These are phyloP conservation scores for Dasyurus viverrinus DNA, from an alignment of 2,113 vertebrate species.

Conservation along the genomic window DNA sequence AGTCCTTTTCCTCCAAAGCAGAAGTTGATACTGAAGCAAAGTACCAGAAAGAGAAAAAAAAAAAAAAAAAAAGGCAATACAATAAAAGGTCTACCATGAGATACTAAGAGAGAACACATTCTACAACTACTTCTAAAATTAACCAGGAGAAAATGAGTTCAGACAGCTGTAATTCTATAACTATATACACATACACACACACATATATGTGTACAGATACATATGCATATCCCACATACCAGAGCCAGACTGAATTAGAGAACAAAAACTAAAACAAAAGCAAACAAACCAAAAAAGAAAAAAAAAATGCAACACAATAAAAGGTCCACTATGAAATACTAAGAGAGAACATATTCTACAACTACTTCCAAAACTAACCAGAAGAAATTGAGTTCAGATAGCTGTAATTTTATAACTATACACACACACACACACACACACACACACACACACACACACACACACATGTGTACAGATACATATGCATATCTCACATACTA, in stretches of 20 bases:
- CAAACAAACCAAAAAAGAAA: not conserved
- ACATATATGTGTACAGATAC: not conserved
- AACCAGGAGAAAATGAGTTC: not conserved
- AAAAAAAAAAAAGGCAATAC: conserved; percentile 26
- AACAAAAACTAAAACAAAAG: not conserved
- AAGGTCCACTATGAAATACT: conserved; percentile 31
- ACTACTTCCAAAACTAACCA: not conserved
- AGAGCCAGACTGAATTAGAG: not conserved
- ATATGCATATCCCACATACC: not conserved
- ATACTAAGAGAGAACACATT: conserved; percentile 36
- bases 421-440: too few relatives aligned
- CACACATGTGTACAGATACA: not conserved
- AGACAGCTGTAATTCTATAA: not conserved
- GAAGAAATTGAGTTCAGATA: not conserved
- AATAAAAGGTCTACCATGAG: conserved; percentile 31
- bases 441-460: not conserved
- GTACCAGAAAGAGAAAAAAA: conserved; percentile 33
- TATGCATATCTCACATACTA: not conserved
- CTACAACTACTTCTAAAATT: not conserved
- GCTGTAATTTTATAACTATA: not conserved
- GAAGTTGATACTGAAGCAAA: not conserved
- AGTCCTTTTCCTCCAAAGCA: conserved; percentile 23
- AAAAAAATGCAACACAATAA: not conserved
- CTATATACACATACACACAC: not conserved
- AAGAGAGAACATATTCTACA: conserved; percentile 29